Evolutionary conservation across 2,888 invertebrate genomes (phyloP), one percentile per base, ranked within the genome.

Genomic region (Cosmia pyralina): DNA sequence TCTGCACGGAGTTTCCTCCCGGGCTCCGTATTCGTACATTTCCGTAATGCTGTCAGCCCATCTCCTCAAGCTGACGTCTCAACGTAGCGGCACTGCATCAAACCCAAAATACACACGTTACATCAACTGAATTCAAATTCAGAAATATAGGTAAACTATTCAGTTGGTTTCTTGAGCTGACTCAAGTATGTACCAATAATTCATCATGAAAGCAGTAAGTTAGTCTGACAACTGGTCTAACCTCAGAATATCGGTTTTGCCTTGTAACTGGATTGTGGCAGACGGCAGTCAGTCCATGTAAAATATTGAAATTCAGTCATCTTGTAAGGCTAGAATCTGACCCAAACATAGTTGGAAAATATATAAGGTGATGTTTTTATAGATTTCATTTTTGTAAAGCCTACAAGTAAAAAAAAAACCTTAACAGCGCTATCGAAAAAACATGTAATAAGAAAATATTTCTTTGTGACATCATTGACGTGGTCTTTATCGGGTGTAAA

Each of bases 21-120:
- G 6, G 46, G 19, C 10, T 64, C 13, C 50, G 44, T 38, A 46
- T 74, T 57, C 57, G 8, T 65, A 66, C 58, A 74, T 79, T 79
- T 79, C 79, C 79, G 74, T 79, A 63, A 74, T 79, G 57, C 57
- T 66, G 79, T 67, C 79, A 79, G 69, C 63, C 69, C 53, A 74
- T 74, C 66, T 69, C 63, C 58, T 59, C 79, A 74, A 79, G 53
- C 79, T 79, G 79, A 67, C 75, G 69, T 58, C 46, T 68, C 53
- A 44, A 50, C 62, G 74, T 67, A 28, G 8, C 34, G 52, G 68
- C 62, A 73, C 69, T 73, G 69, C 65, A 66, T 79, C 69, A 74
- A 69, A 62, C 17, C 52, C 13, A 66, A 68, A 58, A 48, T 67
- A 67, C 38, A 66, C 66, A 59, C 41, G 75, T 53, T 66, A 65